Evolutionary conservation across 2,888 invertebrate genomes (phyloP), one percentile per base, ranked within the genome.

Genomic region (Rugalucina vietnamica): DNA sequence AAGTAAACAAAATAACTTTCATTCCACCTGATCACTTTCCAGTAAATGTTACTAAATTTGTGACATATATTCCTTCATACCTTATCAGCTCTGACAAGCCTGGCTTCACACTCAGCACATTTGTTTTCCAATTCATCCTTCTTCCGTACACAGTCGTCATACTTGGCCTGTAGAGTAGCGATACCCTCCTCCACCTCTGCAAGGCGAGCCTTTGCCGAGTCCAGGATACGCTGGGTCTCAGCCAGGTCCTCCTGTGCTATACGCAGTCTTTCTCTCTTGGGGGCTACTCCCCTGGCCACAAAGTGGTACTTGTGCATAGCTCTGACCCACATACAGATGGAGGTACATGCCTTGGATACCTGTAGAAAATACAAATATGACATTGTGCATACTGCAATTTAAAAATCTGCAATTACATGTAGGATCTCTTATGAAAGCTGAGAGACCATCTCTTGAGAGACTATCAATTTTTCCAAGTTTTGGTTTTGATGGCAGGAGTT

Each of bases 341-440:
- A 97, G 87, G 96, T 97, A 92, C 97, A 97, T 0, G 97, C 97
- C 94, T 97, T 97, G 0, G 97, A 97, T 18, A 97, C 97, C 96
- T 97, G 92, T 0, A 83, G 74, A 8, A 36, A 14, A n/a, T n/a
- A n/a, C n/a, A n/a, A n/a, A n/a, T n/a, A n/a, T n/a, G n/a, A n/a
- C n/a, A n/a, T n/a, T n/a, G n/a, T n/a, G n/a, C n/a, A n/a, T n/a
- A n/a, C n/a, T n/a, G n/a, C n/a, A n/a, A n/a, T n/a, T n/a, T n/a
- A n/a, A n/a, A n/a, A n/a, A n/a, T n/a, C n/a, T n/a, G n/a, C n/a
- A n/a, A n/a, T n/a, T n/a, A n/a, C n/a, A n/a, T n/a, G n/a, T n/a
- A n/a, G n/a, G n/a, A n/a, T n/a, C n/a, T n/a, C n/a, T n/a, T n/a
- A n/a, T n/a, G n/a, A n/a, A n/a, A n/a, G n/a, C n/a, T n/a, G n/a